Base-by-base conservation (phyloP, 2,797 vertebrate genomes). In the Natrix natrix region DNA sequence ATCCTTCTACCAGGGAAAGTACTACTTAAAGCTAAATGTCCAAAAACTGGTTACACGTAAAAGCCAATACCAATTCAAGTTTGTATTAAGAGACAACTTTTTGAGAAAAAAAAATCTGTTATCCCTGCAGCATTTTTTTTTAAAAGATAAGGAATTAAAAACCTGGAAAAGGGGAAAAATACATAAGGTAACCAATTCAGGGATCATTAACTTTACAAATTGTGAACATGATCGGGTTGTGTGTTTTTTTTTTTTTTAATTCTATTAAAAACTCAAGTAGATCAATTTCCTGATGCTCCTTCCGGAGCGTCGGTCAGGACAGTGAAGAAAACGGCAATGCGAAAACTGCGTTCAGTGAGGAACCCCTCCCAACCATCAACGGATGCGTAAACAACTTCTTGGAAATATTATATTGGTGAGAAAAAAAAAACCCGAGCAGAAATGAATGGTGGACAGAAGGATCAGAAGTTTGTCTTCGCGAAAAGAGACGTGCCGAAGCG, bases 331-430 rank as follows among this genome's bases (percentile, higher is more conserved):
- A 96, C 57, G 87, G 94, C 92, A 93, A 93, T 94, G 94, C 95
- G 66, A 90, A 96, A 96, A 95, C 96, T 37, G 96, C 95, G 94
- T 96, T 95, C 95, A 94, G 86, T 96, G 96, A 98, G 97, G 97
- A 97, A 97, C 97, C 97, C 96, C 96, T 96, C 95, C 97, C 96
- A 96, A 92, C 96, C 94, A 95, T 0, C 1, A 90, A 95, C 95
- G 96, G 94, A 94, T 96, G 96, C 97, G 97, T 98, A 98, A 98
- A 98, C 97, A 97, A 94, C 94, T 95, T 96, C 95, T 94, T 92
- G 95, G 95, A 96, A 96, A 87, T 87, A 93, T 90, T 87, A 93
- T 90, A 90, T 95, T 96, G 93, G 92, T 94, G 92, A 95, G 89
- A 94, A 96, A 96, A 83, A 83, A 95, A 59, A 59, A 6, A 5